Percentiles rank a stretch among this genome's conserved stretches.
phyloP scores from a whole-genome alignment of 1,140 invertebrate species.

The Maconellicoccus hirsutus region DNA sequence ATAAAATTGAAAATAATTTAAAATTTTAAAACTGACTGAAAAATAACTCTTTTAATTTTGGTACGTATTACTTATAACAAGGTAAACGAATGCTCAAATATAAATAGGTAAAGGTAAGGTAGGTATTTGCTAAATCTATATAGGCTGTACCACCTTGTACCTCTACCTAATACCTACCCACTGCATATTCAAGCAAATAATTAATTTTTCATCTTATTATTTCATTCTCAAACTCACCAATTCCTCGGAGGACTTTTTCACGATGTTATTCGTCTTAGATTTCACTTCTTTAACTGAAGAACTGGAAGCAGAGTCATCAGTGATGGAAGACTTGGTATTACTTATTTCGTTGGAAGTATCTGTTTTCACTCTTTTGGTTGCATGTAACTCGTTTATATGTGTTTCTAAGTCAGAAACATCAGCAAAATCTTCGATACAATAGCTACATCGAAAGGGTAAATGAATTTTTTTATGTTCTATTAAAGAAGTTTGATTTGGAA shows the following conservation, averaged over 20 bases:
- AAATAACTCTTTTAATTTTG: too few relatives aligned
- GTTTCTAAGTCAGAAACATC: not conserved
- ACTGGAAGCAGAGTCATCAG: not conserved
- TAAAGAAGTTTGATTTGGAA: not conserved
- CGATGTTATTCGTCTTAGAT: not conserved
- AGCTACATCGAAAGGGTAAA: conserved; percentile 13
- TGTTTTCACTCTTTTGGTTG: conserved; percentile 1
- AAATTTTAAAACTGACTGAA: too few relatives aligned
- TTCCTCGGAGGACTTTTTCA: not conserved
- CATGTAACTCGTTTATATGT: conserved; percentile 10
- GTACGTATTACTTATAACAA: too few relatives aligned
- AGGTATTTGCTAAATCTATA: too few relatives aligned
- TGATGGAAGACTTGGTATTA: not conserved
- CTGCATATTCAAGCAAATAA: too few relatives aligned
- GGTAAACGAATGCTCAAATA: too few relatives aligned
- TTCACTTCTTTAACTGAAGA: not conserved
- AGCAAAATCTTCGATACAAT: conserved; percentile 14
- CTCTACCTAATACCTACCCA: too few relatives aligned
- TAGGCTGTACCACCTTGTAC: too few relatives aligned
- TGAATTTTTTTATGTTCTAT: conserved; percentile 14
- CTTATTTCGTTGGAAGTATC: not conserved
- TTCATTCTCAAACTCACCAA: not conserved
- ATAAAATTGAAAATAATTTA: too few relatives aligned
- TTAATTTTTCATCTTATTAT: too few relatives aligned
- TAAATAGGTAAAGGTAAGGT: too few relatives aligned